Evolutionary conservation across 1,140 invertebrate species (phyloP), one percentile per base, ranked within the genome.

Genomic region (Cydia pomonella): DNA sequence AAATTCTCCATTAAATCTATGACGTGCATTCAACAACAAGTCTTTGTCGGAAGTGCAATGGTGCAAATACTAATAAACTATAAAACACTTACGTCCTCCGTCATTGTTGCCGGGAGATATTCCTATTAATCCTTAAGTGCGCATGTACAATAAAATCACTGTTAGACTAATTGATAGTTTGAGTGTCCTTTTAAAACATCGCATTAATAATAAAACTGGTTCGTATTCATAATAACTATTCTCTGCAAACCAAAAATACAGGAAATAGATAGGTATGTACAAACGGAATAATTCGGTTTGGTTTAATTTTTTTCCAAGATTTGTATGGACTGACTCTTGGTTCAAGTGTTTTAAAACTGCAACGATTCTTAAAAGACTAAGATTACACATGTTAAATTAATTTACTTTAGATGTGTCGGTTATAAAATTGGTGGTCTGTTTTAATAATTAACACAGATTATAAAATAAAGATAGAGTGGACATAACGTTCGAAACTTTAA

Each of bases 11-110:
- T 50, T n/a, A 50, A 59, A 59, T 10, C 9, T 12, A 12, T 59
- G 53, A 59, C 53, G 53, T 59, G 53, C 21, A 10, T 59, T 21
- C 18, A 59, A 59, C 53, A 59, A 23, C 5, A 18, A 21, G 1
- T 10, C 53, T 59, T 23, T 23, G 53, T 59, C 53, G 10, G 10
- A 59, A n/a, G 53, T 59, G 53, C 53, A 59, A 59, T 2, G 18
- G 53, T 59, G 53, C 53, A 23, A n/a, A 59, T 59, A 59, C 21
- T 53, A 59, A 59, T 59, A 23, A 59, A 59, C 53, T 59, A 23
- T 21, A 59, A 23, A 59, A 59, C 10, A 59, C 53, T 59, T 59
- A 59, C 53, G 53, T 59, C 53, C 23, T 59, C 53, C 53, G 53
- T 23, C 21, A 23, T n/a, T 23, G n/a, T n/a, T 7, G 21, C 18